Conservation (phyloP, 1,140 invertebrate genomes). For the roundworm (Caenorhabditis elegans) region DNA sequence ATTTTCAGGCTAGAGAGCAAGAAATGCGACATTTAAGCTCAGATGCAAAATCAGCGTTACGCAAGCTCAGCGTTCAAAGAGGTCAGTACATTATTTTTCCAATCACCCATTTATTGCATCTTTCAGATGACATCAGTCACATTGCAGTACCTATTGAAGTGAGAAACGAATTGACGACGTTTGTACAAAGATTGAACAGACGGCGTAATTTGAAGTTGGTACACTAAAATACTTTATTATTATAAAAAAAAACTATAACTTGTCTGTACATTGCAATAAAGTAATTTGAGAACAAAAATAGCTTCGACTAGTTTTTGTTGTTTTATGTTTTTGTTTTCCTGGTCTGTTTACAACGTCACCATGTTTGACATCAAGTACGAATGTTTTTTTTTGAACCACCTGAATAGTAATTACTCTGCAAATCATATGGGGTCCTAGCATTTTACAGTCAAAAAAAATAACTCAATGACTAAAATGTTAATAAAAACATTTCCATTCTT, state of each 20-base stretch:
- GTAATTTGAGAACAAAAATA: neutral
- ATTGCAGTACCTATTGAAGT: neutral
- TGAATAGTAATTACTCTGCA: too few relatives aligned
- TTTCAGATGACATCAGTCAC: slow-evolving; percentile 14
- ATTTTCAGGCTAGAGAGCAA: slow-evolving; percentile 36
- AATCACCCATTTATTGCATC: neutral
- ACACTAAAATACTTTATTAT: neutral
- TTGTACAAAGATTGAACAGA: neutral
- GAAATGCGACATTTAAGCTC: slow-evolving; percentile 32
- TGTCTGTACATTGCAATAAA: neutral
- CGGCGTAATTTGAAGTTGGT: slow-evolving; percentile 8
- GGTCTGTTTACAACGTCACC: neutral
- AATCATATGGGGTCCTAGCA: too few relatives aligned
- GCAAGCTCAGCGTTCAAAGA: slow-evolving; percentile 23
- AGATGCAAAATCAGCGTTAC: slow-evolving; percentile 6
- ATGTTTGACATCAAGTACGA: neutral
- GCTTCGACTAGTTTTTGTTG: neutral
- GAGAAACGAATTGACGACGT: neutral
- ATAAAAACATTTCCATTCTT: too few relatives aligned
- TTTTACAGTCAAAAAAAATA: too few relatives aligned
- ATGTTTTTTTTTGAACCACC: neutral
- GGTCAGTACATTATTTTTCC: neutral
- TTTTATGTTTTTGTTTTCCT: neutral
- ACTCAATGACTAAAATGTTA: too few relatives aligned
- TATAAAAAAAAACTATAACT: neutral